Evolutionary conservation across 2,888 invertebrate genomes (phyloP), one percentile per base, ranked within the genome.

Genomic region (Ectemnius lituratus): DNA sequence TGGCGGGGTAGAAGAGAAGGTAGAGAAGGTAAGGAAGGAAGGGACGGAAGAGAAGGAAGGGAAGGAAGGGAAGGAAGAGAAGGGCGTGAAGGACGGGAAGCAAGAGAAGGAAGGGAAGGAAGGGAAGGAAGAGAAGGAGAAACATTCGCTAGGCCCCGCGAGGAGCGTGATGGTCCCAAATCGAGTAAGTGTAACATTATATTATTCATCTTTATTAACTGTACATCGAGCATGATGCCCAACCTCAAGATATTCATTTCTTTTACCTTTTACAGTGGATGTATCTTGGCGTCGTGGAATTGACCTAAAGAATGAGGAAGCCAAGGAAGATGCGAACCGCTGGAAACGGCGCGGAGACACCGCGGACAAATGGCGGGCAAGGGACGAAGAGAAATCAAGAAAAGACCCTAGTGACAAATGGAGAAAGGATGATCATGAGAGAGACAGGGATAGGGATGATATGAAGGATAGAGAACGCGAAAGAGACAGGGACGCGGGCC

Each of bases 261-360:
- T 49, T 52, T 6, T 52, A 52, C 23, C 23, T 52, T 16, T 52
- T 14, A 16, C 16, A 16, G 16, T 16, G 16, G 52, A 52, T 14
- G 52, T 16, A 64, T 84, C 84, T 11, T 84, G 84, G 84, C 82
- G 84, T 28, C 79, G 84, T n/a, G 52, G 2, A 8, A 11, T 47
- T 8, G 81, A 82, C 0, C 0, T 14, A 4, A 81, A 73, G 6
- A 77, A 81, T 0, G 78, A 80, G 2, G 76, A 74, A 49, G 16
- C 58, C 23, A 83, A 81, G 61, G 83, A 83, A 0, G 83, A 84
- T 0, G 18, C 74, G 0, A 64, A 59, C 6, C 77, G 73, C 13
- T 84, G 79, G 80, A 84, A 74, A 5, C 79, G 76, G 59, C 82
- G 82, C 23, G 82, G 71, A 0, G 0, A 6, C 11, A 6, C 37